Evolutionary conservation across 2,888 invertebrate species (phyloP), one percentile per base, ranked within the genome.

Genomic region (Cheiracanthium punctorium): DNA sequence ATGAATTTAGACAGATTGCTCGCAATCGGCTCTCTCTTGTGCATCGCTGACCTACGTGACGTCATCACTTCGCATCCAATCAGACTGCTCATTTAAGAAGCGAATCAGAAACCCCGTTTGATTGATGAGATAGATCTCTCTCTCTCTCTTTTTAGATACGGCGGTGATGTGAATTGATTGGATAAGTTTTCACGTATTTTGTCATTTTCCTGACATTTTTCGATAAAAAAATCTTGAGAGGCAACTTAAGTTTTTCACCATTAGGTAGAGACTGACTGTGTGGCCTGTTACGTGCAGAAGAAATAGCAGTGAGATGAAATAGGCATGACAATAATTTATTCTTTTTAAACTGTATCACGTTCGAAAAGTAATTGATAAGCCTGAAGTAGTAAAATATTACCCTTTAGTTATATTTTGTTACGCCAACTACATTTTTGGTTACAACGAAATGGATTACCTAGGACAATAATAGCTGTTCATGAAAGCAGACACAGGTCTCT

Each of bases 21-120:
- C 58, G 12, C 58, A 58, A 58, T 58, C 58, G 24, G 14, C 24
- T 58, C 1, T 24, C 58, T 58, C 1, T 24, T 24, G 20, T 58
- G 58, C 24, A 58, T 58, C 58, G 24, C 58, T 58, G 58, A 58
- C 58, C 58, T 58, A 24, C 24, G 58, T 58, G 58, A 58, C 58
- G 58, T 58, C 58, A 58, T 58, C 58, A 58, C 58, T 24, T 58
- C 58, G 24, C 4, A 12, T n/a, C 58, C 58, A 58, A 58, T 58
- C 58, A 24, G 24, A 58, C 5, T 24, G 2, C 58, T 58, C 58
- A 58, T 58, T 58, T 24, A 24, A 17, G 4, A 58, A 24, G 12
- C 58, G 58, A 58, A 58, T 58, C 58, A 58, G 24, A 58, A 24
- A 58, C 58, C 24, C 24, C 2, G 24, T 58, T 58, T 58, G 58